Conservation (phyloP, 2,797 vertebrate species). For the Myotis vivesi region DNA sequence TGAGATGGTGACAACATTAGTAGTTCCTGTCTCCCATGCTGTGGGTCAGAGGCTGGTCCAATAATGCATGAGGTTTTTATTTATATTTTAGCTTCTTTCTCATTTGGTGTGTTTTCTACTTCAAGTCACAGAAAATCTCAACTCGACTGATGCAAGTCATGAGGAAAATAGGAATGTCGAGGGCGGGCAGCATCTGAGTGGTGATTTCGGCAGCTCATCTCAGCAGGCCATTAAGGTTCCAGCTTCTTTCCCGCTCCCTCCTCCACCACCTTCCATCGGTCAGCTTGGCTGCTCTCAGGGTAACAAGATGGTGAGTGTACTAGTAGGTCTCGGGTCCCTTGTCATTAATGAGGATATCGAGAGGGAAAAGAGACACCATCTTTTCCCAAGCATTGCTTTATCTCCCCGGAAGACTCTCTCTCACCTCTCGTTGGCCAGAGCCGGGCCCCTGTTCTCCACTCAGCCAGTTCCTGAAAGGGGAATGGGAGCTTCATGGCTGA, state of each 20-base stretch:
- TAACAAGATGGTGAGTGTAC: neutral
- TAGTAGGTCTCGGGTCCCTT: neutral
- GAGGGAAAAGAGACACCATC: neutral
- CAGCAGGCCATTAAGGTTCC: neutral
- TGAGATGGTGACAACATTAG: neutral
- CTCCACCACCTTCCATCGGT: neutral
- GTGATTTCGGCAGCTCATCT: neutral
- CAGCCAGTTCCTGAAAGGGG: neutral
- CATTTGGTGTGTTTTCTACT: neutral
- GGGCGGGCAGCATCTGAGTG: neutral
- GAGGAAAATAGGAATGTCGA: neutral
- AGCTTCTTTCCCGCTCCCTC: neutral
- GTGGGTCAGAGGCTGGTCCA: neutral
- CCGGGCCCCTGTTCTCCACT: neutral
- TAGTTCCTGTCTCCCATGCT: neutral
- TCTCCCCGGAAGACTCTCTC: neutral
- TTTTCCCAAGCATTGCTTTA: neutral
- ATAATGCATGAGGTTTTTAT: neutral
- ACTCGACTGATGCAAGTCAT: neutral
- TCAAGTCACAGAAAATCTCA: neutral
- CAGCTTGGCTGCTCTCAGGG: neutral
- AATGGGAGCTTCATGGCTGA: neutral
- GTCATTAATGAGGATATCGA: neutral
- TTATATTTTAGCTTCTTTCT: slow-evolving; percentile 31
- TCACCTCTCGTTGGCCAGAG: neutral